Evolutionary conservation across 2,888 invertebrate species (phyloP), one percentile per base, ranked within the genome.

Genomic region (Shargacucullia verbasci): DNA sequence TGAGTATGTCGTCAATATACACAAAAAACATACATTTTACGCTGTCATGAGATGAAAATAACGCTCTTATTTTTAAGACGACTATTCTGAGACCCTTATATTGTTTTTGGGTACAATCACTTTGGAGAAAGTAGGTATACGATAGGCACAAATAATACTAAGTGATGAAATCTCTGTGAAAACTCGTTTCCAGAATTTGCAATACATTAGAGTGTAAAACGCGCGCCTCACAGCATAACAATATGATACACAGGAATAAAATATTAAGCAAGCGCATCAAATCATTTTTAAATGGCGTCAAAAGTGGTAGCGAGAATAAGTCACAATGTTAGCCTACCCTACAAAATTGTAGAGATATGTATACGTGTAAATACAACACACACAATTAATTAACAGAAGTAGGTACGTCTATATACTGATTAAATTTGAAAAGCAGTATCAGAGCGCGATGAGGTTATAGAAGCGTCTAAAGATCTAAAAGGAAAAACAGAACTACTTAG

Each of bases 381-480:
- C 59, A 31, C 29, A 66, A 66, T 66, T 66, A 71, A 71, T 71
- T 72, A 66, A 53, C 27, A 41, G 8, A 25, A 40, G 20, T 20
- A 20, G 2, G 29, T 46, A 66, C 47, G 52, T 44, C 15, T 40
- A 13, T 11, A 47, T 40, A 1, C 49, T 59, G 60, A 67, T 67
- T 72, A 54, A 54, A 67, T 70, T 72, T 59, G 75, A 66, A 64
- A 69, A 69, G 56, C 52, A 56, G 39, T 43, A 61, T 66, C 59
- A 50, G 49, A 41, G 48, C 60, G 52, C 54, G 60, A 69, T 58
- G 56, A 65, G 46, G 48, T 52, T 52, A 31, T 59, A 46, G 69
- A 61, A 53, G 44, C 44, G 56, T 55, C 59, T 52, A 38, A 31
- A 43, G 46, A 50, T 37, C 43, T 44, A 39, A 70, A 57, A 59